Percentiles rank a stretch among this genome's conserved stretches.
Conservation (phyloP, 2,888 invertebrate genomes). For the Trichacis sp. region DNA sequence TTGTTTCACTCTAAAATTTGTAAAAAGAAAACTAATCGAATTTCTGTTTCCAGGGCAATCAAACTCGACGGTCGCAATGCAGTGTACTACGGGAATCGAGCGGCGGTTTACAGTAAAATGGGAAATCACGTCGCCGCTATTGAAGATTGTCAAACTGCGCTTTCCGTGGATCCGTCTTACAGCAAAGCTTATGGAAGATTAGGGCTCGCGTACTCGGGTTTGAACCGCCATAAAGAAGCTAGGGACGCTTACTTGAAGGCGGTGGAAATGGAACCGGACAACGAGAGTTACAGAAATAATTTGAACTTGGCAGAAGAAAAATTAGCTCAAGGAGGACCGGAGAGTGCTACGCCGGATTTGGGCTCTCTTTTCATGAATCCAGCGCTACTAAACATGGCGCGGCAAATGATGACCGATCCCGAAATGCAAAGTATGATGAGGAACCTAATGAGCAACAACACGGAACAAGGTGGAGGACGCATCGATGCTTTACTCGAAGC, state of each 20-base stretch:
- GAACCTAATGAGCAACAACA: slow-evolving; percentile 71
- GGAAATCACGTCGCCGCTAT: slow-evolving; percentile 87
- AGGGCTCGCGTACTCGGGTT: slow-evolving; percentile 86
- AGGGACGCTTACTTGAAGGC: slow-evolving; percentile 89
- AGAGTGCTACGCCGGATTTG: slow-evolving; percentile 70
- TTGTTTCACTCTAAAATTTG: too few relatives aligned
- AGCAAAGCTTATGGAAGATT: slow-evolving; percentile 95
- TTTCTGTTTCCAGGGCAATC: slow-evolving; percentile 79
- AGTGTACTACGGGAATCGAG: slow-evolving; percentile 96
- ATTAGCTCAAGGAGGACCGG: slow-evolving; percentile 50
- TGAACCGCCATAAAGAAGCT: slow-evolving; percentile 87
- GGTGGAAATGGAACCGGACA: slow-evolving; percentile 90
- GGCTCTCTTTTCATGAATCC: slow-evolving; percentile 83
- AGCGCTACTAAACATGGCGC: slow-evolving; percentile 85
- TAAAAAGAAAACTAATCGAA: slow-evolving; percentile 3
- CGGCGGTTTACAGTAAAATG: slow-evolving; percentile 93
- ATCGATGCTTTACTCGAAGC: slow-evolving; percentile 71
- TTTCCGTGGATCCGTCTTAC: slow-evolving; percentile 90
- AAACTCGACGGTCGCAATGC: slow-evolving; percentile 88
- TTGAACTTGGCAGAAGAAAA: slow-evolving; percentile 84
- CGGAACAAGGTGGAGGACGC: slow-evolving; percentile 55
- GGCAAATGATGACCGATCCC: slow-evolving; percentile 87
- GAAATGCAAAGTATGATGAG: slow-evolving; percentile 83
- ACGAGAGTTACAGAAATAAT: slow-evolving; percentile 90
- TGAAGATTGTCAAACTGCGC: slow-evolving; percentile 89